Evolutionary conservation across 2,888 invertebrate genomes (phyloP).

Genomic region (Folsomia candida): DNA sequence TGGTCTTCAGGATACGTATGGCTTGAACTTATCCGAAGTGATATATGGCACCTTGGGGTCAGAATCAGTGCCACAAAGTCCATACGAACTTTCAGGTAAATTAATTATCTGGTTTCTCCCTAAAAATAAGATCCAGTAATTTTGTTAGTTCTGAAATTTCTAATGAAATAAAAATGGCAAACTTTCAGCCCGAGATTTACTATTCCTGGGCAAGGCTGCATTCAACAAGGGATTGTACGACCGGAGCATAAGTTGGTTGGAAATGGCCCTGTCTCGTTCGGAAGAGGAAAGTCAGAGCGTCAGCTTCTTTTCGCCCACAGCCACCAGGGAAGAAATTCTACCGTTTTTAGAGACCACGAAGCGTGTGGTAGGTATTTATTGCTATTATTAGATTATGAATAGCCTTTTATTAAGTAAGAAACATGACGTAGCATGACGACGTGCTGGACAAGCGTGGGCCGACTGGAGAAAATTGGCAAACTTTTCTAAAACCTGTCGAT

Average conservation of each 20-base stretch:
- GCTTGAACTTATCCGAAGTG: constrained; percentile 50
- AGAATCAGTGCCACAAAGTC: constrained; percentile 34
- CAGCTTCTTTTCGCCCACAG: constrained; percentile 36
- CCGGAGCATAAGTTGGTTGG: constrained; percentile 53
- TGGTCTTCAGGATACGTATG: constrained; percentile 51
- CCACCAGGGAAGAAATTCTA: constrained; percentile 52
- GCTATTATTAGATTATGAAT: constrained; percentile 2
- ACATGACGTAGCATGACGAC: constrained; percentile 51
- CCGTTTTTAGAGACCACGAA: constrained; percentile 53
- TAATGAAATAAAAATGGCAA: background rate
- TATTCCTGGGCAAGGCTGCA: constrained; percentile 54
- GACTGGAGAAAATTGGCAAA: constrained; percentile 51
- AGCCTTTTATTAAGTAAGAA: background rate
- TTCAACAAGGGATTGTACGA: constrained; percentile 53
- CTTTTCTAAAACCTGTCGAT: constrained; percentile 49
- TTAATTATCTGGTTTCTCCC: no score
- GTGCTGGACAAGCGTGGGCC: constrained; percentile 51
- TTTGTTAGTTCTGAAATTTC: constrained; percentile 4
- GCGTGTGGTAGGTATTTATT: constrained; percentile 50
- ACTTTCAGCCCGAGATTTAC: constrained; percentile 53
- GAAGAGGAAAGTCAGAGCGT: constrained; percentile 48
- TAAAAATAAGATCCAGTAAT: no score
- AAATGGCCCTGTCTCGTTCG: constrained; percentile 51
- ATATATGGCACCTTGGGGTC: constrained; percentile 47
- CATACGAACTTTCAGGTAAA: constrained; percentile 45